A percentile compares a stretch with the other conserved stretches of the same genome.
Conservation (phyloP, 2,888 invertebrate species). For the Apodemia duryi region DNA sequence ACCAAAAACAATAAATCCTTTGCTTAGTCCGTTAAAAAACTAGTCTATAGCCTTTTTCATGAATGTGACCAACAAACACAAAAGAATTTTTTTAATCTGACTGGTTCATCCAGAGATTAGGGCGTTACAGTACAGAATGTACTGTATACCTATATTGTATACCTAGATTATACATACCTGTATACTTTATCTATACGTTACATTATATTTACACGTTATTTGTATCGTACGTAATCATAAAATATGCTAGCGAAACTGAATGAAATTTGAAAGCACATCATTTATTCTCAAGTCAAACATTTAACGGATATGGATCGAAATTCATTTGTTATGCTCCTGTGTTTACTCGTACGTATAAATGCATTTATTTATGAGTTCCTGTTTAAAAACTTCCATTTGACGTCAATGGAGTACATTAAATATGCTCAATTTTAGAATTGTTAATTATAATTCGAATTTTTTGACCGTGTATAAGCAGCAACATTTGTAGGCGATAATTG, state of each 20-base stretch:
- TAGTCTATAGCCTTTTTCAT: no score
- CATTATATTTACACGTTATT: no score
- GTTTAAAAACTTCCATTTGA: neutral
- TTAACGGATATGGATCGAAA: conserved; percentile 2
- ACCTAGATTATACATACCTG: no score
- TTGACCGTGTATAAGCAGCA: neutral
- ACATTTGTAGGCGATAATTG: neutral
- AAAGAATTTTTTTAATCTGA: no score
- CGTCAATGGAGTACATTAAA: neutral
- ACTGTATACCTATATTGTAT: no score
- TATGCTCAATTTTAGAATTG: neutral
- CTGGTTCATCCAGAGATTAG: no score
- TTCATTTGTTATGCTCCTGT: conserved; percentile 4
- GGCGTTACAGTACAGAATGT: no score
- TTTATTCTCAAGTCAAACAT: conserved; percentile 6
- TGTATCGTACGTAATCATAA: no score
- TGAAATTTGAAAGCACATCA: neutral
- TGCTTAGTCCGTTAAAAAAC: no score
- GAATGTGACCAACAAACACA: no score
- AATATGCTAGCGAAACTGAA: neutral
- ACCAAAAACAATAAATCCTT: no score
- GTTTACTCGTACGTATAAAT: neutral
- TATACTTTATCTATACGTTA: no score
- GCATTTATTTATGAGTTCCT: conserved; percentile 15
- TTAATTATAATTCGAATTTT: neutral